Conservation (phyloP, 1,140 invertebrate species). For the Eueides isabella region DNA sequence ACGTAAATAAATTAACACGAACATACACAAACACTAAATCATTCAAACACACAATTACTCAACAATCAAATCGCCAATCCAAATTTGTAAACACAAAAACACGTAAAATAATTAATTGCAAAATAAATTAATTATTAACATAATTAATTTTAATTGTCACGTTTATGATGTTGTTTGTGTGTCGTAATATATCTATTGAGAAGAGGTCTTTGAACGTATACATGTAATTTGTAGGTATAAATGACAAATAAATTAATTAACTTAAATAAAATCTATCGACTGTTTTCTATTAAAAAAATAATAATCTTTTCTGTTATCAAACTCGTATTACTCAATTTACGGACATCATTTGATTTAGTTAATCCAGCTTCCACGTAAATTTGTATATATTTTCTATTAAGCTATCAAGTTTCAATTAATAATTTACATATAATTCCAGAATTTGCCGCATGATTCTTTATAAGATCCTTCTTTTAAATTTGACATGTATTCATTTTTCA, state of each 20-base stretch:
- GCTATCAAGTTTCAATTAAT: too few species aligned
- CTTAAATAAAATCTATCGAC: slow-evolving; percentile 66
- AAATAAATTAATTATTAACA: too few species aligned
- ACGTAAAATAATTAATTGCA: too few species aligned
- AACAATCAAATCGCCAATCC: not conserved
- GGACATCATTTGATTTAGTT: too few species aligned
- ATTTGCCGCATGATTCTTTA: not conserved
- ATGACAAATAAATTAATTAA: slow-evolving; percentile 67
- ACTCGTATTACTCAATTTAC: slow-evolving; percentile 42
- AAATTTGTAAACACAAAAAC: too few species aligned
- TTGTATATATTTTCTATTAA: too few species aligned
- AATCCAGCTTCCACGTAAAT: too few species aligned
- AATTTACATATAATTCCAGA: too few species aligned
- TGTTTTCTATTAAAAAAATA: slow-evolving; percentile 57
- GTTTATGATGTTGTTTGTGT: not conserved
- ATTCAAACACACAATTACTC: not conserved
- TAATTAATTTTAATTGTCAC: too few species aligned
- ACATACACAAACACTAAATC: not conserved
- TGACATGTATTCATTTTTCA: not conserved
- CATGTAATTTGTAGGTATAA: slow-evolving; percentile 64
- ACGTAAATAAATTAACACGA: not conserved
- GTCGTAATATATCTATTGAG: slow-evolving; percentile 21
- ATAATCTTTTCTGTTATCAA: slow-evolving; percentile 41
- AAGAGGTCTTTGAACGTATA: slow-evolving; percentile 37
- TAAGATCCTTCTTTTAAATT: not conserved